These are phyloP conservation scores for Platerodrilus igneus DNA, from an alignment of 2,888 invertebrate species.

Conservation along the genomic window DNA sequence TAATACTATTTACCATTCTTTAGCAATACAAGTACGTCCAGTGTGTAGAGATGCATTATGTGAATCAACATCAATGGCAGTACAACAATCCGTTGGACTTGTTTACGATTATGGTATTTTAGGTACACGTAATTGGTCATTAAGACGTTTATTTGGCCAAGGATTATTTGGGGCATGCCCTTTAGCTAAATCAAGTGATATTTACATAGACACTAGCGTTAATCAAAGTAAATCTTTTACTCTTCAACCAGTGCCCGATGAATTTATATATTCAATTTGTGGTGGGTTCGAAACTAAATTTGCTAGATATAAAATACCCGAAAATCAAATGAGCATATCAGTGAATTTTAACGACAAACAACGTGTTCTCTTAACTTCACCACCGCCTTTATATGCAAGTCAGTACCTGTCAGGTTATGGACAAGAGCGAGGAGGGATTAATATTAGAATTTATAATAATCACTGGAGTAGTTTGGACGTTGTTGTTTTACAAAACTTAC, in stretches of 20 bases:
- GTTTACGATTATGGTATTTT: slow-evolving; percentile 78
- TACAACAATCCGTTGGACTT: slow-evolving; percentile 79
- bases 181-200: slow-evolving; percentile 68
- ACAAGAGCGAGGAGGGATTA: slow-evolving; percentile 85
- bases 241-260: slow-evolving; percentile 59
- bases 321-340: slow-evolving; percentile 60
- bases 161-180: slow-evolving; percentile 79
- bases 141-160: slow-evolving; percentile 82
- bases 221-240: slow-evolving; percentile 60
- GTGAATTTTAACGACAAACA: slow-evolving; percentile 53
- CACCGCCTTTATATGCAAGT: slow-evolving; percentile 71
- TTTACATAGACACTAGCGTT: slow-evolving; percentile 75
- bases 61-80: slow-evolving; percentile 63
- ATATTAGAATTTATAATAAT: slow-evolving; percentile 78
- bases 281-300: slow-evolving; percentile 65
- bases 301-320: slow-evolving; percentile 62
- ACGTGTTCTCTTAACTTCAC: slow-evolving; percentile 53
- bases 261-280: slow-evolving; percentile 56
- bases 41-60: slow-evolving; percentile 59
- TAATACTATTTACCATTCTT: slow-evolving; percentile 88
- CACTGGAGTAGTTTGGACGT: slow-evolving; percentile 71
- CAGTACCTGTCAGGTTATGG: slow-evolving; percentile 86
- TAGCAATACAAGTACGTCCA: slow-evolving; percentile 79
- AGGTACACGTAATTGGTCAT: slow-evolving; percentile 72
- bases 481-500: slow-evolving; percentile 83